Evolutionary conservation across 23 tunicate genomes (phyloP).

Genomic region (Pegea sp.): DNA sequence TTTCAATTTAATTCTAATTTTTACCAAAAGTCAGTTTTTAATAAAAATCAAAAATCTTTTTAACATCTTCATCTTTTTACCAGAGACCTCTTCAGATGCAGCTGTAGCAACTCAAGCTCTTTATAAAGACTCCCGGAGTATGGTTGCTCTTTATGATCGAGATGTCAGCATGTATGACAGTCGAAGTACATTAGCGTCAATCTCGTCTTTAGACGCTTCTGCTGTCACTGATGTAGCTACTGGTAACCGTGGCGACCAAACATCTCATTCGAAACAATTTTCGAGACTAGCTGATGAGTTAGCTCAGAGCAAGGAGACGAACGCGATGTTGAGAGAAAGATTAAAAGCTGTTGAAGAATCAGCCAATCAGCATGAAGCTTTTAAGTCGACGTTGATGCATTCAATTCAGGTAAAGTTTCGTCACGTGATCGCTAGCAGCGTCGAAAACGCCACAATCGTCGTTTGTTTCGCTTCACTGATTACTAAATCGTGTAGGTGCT

Average conservation of each 20-base stretch:
- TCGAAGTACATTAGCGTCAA: conserved; percentile 44
- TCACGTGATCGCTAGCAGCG: no score
- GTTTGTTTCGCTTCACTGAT: no score
- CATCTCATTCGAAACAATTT: conserved; percentile 2
- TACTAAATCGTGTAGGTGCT: conserved; percentile 5
- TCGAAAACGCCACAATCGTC: no score
- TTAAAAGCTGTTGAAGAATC: conserved; percentile 1
- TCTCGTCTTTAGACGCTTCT: conserved; percentile 67
- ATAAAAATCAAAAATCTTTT: neutral
- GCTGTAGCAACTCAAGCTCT: conserved; percentile 7
- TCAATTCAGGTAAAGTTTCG: neutral
- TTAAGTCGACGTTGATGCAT: no score
- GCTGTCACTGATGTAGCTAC: neutral
- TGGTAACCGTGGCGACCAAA: no score
- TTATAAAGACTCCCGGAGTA: conserved; percentile 29
- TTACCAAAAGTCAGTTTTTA: no score
- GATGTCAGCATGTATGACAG: conserved; percentile 49
- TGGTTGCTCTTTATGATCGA: conserved; percentile 21
- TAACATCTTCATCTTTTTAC: neutral
- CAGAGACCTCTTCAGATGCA: neutral
- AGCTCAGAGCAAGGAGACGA: conserved; percentile 12
- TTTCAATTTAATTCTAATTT: no score
- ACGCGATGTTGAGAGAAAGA: neutral
- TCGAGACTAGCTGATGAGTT: conserved; percentile 20
- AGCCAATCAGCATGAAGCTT: conserved; percentile 1